Evolutionary conservation across 2,113 vertebrate genomes (phyloP).

Genomic region (Athene noctua): DNA sequence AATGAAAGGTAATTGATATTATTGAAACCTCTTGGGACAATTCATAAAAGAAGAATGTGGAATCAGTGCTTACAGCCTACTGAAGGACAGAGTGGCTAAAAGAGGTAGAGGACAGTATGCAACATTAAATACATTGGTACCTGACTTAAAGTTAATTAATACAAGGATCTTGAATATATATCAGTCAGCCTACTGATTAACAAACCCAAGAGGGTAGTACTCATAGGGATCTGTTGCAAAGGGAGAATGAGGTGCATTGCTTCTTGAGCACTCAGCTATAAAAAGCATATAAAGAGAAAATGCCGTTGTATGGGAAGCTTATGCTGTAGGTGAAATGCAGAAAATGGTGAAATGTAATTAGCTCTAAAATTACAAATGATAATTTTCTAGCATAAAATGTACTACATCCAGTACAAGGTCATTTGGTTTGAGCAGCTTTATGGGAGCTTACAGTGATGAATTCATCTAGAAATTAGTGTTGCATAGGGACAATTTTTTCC

Average conservation of each 20-base stretch:
- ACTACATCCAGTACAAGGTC: neutral
- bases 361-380: neutral
- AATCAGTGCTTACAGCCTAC: neutral
- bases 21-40: neutral
- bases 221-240: neutral
- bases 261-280: neutral
- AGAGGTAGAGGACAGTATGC: neutral
- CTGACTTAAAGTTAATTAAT: constrained; percentile 3
- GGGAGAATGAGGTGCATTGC: neutral
- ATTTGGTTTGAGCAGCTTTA: neutral
- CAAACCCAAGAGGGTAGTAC: neutral
- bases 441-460: neutral
- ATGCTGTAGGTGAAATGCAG: neutral
- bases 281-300: neutral
- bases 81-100: neutral
- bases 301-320: neutral
- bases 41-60: neutral
- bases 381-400: neutral
- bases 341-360: neutral
- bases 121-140: neutral
- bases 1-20: neutral
- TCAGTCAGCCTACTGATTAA: neutral
- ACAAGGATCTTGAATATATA: neutral
- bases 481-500: neutral
- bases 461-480: neutral